Percentiles rank a stretch among this genome's conserved stretches.
Conservation (phyloP, 1,140 invertebrate species). For the Lerema accius region DNA sequence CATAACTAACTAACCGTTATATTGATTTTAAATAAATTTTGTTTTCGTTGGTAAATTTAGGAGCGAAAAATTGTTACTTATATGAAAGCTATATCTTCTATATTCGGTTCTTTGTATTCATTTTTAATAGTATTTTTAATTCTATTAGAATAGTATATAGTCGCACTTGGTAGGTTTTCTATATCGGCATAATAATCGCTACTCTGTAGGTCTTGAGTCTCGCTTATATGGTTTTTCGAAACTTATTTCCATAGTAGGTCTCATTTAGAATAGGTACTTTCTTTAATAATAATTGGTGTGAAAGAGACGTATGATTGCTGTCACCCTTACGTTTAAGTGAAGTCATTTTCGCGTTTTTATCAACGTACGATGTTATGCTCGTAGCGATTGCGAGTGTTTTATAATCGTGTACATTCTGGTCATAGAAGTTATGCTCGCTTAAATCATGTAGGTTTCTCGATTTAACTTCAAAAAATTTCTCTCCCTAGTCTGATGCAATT, state of each 20-base stretch:
- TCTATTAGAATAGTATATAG: slow-evolving; percentile 59
- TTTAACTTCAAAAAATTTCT: slow-evolving; percentile 43
- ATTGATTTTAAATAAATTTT: slow-evolving; percentile 65
- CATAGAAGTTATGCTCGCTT: slow-evolving; percentile 61
- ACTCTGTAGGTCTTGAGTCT: slow-evolving; percentile 55
- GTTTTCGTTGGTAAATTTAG: slow-evolving; percentile 74
- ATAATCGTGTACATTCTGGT: slow-evolving; percentile 78
- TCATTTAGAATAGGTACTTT: slow-evolving; percentile 69
- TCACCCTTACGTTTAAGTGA: slow-evolving; percentile 69
- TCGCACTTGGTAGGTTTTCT: slow-evolving; percentile 58
- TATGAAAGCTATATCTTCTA: slow-evolving; percentile 73
- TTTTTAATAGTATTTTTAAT: slow-evolving; percentile 62
- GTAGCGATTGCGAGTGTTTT: slow-evolving; percentile 59
- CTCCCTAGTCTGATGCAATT: slow-evolving; percentile 7
- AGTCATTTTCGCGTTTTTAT: slow-evolving; percentile 63
- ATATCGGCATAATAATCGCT: slow-evolving; percentile 60
- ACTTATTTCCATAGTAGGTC: slow-evolving; percentile 68
- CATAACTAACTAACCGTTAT: slow-evolving; percentile 60
- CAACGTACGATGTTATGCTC: slow-evolving; percentile 62
- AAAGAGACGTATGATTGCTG: slow-evolving; percentile 69
- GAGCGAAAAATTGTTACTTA: slow-evolving; percentile 76
- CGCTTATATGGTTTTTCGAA: slow-evolving; percentile 67
- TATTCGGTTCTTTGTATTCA: slow-evolving; percentile 64
- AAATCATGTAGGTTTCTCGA: slow-evolving; percentile 54
- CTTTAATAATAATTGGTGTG: slow-evolving; percentile 66